Evolutionary conservation across 2,797 vertebrate genomes (phyloP).

Genomic region (Neosilurus mollespiculum): DNA sequence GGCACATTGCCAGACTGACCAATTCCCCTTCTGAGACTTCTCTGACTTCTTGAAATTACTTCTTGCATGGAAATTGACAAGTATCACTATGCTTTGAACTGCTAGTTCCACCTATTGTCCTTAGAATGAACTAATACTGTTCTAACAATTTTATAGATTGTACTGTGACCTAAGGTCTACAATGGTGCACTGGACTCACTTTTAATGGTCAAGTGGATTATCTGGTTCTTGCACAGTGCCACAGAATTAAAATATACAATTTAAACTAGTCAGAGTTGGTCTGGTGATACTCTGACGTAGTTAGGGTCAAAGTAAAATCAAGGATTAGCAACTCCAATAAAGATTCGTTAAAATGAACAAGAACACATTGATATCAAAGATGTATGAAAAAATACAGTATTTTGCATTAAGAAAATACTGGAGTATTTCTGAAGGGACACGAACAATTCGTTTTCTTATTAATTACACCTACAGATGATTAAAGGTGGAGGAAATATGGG

Average conservation of each 20-base stretch:
- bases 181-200: too few relatives aligned
- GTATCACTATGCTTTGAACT: too few relatives aligned
- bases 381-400: not conserved
- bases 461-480: not conserved
- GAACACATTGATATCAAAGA: not conserved
- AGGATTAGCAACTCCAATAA: not conserved
- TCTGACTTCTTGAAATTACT: too few relatives aligned
- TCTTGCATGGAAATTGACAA: too few relatives aligned
- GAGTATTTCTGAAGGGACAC: not conserved
- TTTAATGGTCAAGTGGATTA: too few relatives aligned
- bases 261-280: not conserved
- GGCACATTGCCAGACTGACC: too few relatives aligned
- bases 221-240: too few relatives aligned
- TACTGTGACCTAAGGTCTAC: too few relatives aligned
- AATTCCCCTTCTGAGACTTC: too few relatives aligned
- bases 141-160: too few relatives aligned
- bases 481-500: not conserved
- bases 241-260: not conserved
- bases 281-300: not conserved
- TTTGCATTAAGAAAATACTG: not conserved
- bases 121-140: too few relatives aligned
- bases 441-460: not conserved
- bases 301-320: not conserved
- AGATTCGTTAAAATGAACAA: not conserved
- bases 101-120: too few relatives aligned